Base-by-base conservation (phyloP, 2,113 vertebrate genomes). In the Aleadryas rufinucha region DNA sequence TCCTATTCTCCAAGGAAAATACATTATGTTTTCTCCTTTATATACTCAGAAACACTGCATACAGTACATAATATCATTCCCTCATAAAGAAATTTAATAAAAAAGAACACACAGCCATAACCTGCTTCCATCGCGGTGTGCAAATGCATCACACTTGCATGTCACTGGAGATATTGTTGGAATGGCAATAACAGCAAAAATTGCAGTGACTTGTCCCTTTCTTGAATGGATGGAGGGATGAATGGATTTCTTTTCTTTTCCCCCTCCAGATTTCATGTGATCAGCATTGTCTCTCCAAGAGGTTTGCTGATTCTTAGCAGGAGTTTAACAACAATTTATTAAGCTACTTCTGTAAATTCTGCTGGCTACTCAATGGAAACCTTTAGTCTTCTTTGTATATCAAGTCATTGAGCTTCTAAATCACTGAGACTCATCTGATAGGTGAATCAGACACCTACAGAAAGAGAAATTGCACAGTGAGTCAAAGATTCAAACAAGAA, bases 1-100 rank as follows among this genome's bases (percentile, higher is more conserved):
- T 94, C 66, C 91, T 54, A 33, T 87, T 94, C 80, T 95, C 84
- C 8, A 23, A 84, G 93, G 88, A 61, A 95, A 94, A 88, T 81
- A 68, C 69, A 84, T 94, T 95, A 56, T 50, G 45, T 88, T 81
- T 94, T 81, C 35, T 27, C 28, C 47, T 80, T 78, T 93, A 71
- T 96, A 37, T 85, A 60, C 87, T 61, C 60, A 61, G 88, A 90
- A 94, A 85, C 74, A 52, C 27, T 49, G 63, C 61, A 82, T 80
- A 71, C 50, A 90, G 65, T 90, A 68, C 45, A 72, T 82, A 91
- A 88, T 74, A 61, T 68, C 57, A 42, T 89, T 85, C 35, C 13
- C 39, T 89, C 76, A 61, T 75, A 81, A 94, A 90, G 77, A 79
- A 89, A 90, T 87, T 85, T 76, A 45, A 87, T 87, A 85, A 89